These are phyloP conservation scores for Odocoileus virginianus DNA, from an alignment of 2,113 vertebrate species.

Conservation along the genomic window DNA sequence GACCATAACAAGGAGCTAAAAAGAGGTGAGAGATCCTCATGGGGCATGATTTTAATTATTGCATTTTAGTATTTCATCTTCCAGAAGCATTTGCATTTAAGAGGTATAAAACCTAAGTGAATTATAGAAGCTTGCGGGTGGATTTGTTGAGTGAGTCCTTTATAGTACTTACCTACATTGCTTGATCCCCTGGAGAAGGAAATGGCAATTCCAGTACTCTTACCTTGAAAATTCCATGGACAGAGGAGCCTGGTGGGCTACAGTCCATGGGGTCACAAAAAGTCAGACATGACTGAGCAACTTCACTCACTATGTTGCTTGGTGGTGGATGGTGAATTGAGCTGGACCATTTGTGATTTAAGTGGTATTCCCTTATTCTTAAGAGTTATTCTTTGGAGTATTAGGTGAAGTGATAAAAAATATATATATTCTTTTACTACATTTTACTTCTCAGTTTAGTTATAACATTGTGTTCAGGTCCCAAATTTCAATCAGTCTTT, in stretches of 20 bases:
- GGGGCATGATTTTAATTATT: not conserved
- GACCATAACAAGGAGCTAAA: not conserved
- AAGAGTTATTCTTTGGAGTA: not conserved
- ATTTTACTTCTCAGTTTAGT: not conserved
- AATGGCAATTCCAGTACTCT: not conserved
- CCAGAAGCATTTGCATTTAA: not conserved
- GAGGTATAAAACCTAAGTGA: not conserved
- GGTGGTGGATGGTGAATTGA: not conserved
- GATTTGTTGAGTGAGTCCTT: not conserved
- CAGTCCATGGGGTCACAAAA: not conserved
- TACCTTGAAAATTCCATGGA: not conserved
- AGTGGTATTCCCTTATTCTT: not conserved
- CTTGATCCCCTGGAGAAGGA: not conserved
- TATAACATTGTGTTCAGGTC: not conserved
- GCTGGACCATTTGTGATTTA: not conserved
- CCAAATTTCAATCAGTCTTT: not conserved
- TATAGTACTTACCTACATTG: not conserved
- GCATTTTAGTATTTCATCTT: not conserved
- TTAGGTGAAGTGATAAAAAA: not conserved
- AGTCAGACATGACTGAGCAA: not conserved
- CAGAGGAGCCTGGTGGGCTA: not conserved
- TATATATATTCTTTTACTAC: not conserved
- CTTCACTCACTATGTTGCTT: not conserved
- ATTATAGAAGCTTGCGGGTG: not conserved
- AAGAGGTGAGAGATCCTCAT: not conserved